Evolutionary conservation across 2,797 vertebrate species (phyloP), one percentile per base, ranked within the genome.

Genomic region (Helarctos malayanus): DNA sequence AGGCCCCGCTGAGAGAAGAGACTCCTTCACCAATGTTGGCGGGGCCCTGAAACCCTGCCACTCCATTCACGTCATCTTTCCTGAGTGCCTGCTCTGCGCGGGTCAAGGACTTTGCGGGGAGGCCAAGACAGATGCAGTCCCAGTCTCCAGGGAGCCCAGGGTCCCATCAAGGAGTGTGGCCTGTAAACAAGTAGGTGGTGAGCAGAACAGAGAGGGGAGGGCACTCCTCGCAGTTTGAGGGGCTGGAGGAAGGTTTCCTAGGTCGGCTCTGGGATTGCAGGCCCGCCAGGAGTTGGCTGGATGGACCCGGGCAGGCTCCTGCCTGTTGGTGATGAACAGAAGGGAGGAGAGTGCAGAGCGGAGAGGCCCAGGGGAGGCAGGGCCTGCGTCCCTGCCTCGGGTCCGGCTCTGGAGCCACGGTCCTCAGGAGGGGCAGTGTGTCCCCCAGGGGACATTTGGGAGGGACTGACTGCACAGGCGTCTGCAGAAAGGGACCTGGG

Each of bases 241-340:
- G 49, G 14, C 4, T 7, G 8, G 45, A 57, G 25, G 59, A 63
- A 23, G 73, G n/a, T 12, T 65, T 47, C 27, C 45, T 25, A 25
- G 61, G 32, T 41, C 52, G 12, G 54, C 27, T 38, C 81, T 52
- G 82, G 86, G 81, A 12, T 63, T 23, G 41, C 7, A 78, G 56
- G 29, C 16, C 23, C 7, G 3, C 75, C 9, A 5, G 79, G 52
- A n/a, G 32, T 49, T 54, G 32, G 75, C 65, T 21, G 32, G 47
- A 32, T 41, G n/a, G 23, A 29, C 69, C 13, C 38, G 76, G 79
- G 68, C 38, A 2, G 57, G 35, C 49, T 1, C 5, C 14, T 1
- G 54, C 41, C 38, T 4, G n/a, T 15, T 13, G 27, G 4, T 21
- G 3, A 3, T 21, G 3, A 9, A n/a, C 15, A 0, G 10, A 6